Base-by-base conservation (phyloP, 2,113 vertebrate genomes). In the Mus musculus region DNA sequence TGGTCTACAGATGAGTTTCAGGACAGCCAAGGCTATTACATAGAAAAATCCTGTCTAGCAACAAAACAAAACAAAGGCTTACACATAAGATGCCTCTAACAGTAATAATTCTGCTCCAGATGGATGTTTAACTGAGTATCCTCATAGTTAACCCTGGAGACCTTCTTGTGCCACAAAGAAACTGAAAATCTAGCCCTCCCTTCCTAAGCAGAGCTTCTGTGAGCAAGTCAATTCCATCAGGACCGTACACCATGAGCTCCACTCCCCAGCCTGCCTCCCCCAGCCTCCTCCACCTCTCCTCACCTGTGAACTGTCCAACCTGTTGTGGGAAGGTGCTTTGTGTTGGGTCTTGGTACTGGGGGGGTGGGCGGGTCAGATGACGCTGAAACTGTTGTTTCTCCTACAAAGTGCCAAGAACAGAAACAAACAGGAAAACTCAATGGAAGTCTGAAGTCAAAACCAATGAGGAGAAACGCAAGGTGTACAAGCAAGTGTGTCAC, bases 301-400 rank as follows among this genome's bases (percentile, higher is more conserved):
- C 88, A 99, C 99, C 99, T 98, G 99, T 97, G 98, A 99, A 99
- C 98, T 99, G 99, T 46, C 98, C 98, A 42, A 99, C 99, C 93
- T 99, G 98, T 1, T 98, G 99, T 73, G 99, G 99, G 97, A 99
- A 99, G 0, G 99, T 98, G 81, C 99, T 99, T 98, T 99, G 99
- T 0, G 98, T 94, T 1, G 99, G 99, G 97, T 99, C 99, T 98
- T 99, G 99, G 96, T 99, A 99, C 96, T 99, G 99, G 33, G 99
- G 99, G 0, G 99, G 99, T 0, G 99, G 99, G 24, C 99, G 98
- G 1, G 99, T 99, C 96, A 99, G 98, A 92, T 99, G 99, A 65
- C 99, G 98, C 98, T 99, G 99, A 90, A 99, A 98, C 97, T 99
- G 99, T 82, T 99, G 99, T 49, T 99, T 99, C 97, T 99, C 99